Evolutionary conservation across 2,797 vertebrate genomes (phyloP), one percentile per base, ranked within the genome.

Genomic region (Distichodus sexfasciatus): DNA sequence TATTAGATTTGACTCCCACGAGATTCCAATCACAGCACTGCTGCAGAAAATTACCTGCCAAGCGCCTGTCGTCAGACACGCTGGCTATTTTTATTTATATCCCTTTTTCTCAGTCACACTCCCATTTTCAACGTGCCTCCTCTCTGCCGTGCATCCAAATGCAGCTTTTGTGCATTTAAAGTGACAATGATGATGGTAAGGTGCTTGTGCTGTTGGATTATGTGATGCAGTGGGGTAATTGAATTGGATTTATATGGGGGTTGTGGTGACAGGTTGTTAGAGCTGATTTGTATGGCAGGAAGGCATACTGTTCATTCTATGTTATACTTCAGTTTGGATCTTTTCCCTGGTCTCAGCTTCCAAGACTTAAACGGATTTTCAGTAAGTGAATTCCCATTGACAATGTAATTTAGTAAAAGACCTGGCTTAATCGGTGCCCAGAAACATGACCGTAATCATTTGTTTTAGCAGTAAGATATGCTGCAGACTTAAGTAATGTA

Each of bases 1-100:
- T 89, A 88, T 88, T 89, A 89, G 87, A 90, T 85, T 90, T 84
- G 36, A 76, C 87, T 85, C 86, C 86, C 12, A 75, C 80, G 84
- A 87, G 87, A 88, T 87, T 87, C 84, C 86, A 86, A 87, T 86
- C 80, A 88, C 58, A 72, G 77, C 80, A 85, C 87, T 81, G 84
- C 83, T 83, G 81, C 74, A 86, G 88, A 90, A 89, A 90, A 89
- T 89, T 86, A 88, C 87, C 88, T 89, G 88, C 87, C 89, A 91
- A 86, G 74, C 82, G 77, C 77, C 83, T 77, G 35, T 53, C 35
- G 82, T 84, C 81, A 83, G 84, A 79, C 80, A 86, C 82, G 84
- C 72, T 79, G 82, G 87, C 86, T 89, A 88, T 89, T 88, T 91
- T 89, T 91, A 91, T 91, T 88, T 87, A 87, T 87, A 82, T 75